Conservation (phyloP, 1,140 invertebrate species). For the Eumaeus atala region DNA sequence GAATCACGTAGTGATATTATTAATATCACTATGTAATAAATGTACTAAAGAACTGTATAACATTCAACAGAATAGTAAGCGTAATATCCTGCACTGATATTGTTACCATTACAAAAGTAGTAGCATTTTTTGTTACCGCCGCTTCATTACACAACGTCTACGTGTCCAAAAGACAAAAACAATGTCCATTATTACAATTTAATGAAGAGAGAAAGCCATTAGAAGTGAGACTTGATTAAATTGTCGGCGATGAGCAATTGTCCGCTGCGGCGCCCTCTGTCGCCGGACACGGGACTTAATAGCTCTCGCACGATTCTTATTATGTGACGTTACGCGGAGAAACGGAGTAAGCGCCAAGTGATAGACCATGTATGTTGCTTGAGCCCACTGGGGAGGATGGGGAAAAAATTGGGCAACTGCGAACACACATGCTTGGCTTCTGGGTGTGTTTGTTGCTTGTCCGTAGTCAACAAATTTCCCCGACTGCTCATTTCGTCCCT, state of each 20-base stretch:
- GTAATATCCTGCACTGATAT: not conserved
- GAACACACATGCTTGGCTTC: no score
- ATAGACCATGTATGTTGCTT: not conserved
- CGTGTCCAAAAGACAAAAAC: constrained; percentile 47
- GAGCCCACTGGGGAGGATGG: no score
- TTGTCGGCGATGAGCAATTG: constrained; percentile 59
- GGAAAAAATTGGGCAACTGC: no score
- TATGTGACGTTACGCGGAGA: constrained; percentile 24
- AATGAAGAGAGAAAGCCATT: constrained; percentile 68
- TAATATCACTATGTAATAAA: no score
- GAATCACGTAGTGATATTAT: no score
- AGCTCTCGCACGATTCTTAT: constrained; percentile 63
- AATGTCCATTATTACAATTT: constrained; percentile 65
- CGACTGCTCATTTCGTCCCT: no score
- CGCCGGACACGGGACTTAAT: constrained; percentile 52
- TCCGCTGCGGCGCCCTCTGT: constrained; percentile 49
- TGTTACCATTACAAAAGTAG: not conserved
- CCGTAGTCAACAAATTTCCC: no score
- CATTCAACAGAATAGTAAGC: not conserved
- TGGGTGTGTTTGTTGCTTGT: no score
- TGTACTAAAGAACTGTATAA: no score
- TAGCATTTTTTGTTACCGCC: constrained; percentile 11
- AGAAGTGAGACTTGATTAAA: constrained; percentile 65
- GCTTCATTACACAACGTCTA: constrained; percentile 31
- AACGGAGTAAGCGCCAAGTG: not conserved